Conservation (phyloP, 2,888 invertebrate genomes). For the Xylophagus ater region DNA sequence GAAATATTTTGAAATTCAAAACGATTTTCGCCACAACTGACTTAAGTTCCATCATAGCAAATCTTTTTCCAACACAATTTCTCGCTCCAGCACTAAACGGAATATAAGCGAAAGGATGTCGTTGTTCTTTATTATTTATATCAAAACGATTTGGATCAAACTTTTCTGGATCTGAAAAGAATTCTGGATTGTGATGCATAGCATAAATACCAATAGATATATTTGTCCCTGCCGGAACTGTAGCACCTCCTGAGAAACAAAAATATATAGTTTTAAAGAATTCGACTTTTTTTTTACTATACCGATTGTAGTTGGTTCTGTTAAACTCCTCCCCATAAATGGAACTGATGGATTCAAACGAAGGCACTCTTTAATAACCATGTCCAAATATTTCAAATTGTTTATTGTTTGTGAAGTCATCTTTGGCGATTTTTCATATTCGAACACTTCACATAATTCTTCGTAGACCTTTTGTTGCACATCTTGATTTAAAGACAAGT, state of each 20-base stretch:
- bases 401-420: constrained; percentile 28
- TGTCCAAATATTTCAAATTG: constrained; percentile 31
- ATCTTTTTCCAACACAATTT: constrained; percentile 43
- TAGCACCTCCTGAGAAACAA: constrained; percentile 30
- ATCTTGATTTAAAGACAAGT: constrained; percentile 15
- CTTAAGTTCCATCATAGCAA: constrained; percentile 31
- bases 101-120: constrained; percentile 47
- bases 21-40: constrained; percentile 25
- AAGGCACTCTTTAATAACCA: constrained; percentile 32
- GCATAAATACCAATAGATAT: constrained; percentile 43
- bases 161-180: constrained; percentile 43
- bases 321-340: constrained; percentile 4
- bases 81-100: constrained; percentile 49
- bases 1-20: constrained; percentile 21
- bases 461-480: constrained; percentile 28
- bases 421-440: constrained; percentile 21
- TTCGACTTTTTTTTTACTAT: too few species aligned
- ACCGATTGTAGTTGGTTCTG: too few species aligned
- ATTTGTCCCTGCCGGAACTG: constrained; percentile 42
- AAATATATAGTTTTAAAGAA: too few species aligned
- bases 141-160: constrained; percentile 49
- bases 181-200: constrained; percentile 40
- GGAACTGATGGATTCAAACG: constrained; percentile 33
- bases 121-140: constrained; percentile 44
- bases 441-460: constrained; percentile 26